Evolutionary conservation across 2,113 vertebrate species (phyloP).

Genomic region (Bujurquina vittata): DNA sequence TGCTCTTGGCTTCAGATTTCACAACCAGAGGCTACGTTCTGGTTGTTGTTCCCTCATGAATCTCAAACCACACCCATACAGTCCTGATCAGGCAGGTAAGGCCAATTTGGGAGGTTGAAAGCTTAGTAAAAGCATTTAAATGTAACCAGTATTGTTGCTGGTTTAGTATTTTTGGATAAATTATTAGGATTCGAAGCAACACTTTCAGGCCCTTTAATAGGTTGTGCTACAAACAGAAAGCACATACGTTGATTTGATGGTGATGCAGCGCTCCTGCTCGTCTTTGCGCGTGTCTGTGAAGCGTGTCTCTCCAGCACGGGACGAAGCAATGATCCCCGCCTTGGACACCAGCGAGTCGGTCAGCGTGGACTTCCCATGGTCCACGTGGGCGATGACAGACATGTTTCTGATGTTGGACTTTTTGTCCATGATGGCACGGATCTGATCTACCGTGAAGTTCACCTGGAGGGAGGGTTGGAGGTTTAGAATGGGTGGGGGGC

Average conservation of each 20-base stretch:
- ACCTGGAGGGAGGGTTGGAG: constrained; percentile 74
- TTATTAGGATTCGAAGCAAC: background rate
- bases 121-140: background rate
- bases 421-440: constrained; percentile 98
- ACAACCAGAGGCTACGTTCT: background rate
- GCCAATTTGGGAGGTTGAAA: background rate
- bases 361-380: constrained; percentile 95
- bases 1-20: background rate
- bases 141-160: background rate
- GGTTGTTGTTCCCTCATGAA: background rate
- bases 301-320: constrained; percentile 90
- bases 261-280: constrained; percentile 96
- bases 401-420: constrained; percentile 99
- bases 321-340: constrained; percentile 93
- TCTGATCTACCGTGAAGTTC: constrained; percentile 99
- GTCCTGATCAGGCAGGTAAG: background rate
- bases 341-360: constrained; percentile 95
- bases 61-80: background rate
- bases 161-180: background rate
- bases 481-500: background rate
- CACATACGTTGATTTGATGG: constrained; percentile 96
- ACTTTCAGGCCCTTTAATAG: background rate
- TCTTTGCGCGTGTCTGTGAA: constrained; percentile 96
- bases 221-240: constrained; percentile 12
- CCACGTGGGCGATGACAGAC: constrained; percentile 96